A percentile compares a stretch with the other conserved stretches of the same genome.
Conservation (phyloP, 2,888 invertebrate genomes). For the Lasioglossum figueresi region DNA sequence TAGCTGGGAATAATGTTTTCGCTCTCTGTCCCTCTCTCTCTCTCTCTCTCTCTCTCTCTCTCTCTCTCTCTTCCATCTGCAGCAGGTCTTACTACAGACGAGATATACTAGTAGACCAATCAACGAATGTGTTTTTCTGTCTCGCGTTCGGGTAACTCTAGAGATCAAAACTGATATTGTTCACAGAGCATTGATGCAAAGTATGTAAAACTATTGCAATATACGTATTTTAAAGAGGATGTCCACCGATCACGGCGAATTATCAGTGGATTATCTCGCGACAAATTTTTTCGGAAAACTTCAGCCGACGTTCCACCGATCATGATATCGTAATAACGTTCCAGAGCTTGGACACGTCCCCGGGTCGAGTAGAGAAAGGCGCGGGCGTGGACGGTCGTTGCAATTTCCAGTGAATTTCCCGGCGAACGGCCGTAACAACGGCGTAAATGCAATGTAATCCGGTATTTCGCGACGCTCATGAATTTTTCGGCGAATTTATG, state of each 20-base stretch:
- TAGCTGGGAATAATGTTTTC: constrained; percentile 11
- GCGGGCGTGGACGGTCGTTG: constrained; percentile 1
- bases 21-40: no score
- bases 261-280: not conserved
- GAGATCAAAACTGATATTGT: not conserved
- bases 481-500: constrained; percentile 37
- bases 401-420: constrained; percentile 19
- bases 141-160: not conserved
- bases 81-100: not conserved
- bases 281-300: not conserved
- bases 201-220: no score
- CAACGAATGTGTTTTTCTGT: not conserved
- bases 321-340: constrained; percentile 10
- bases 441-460: constrained; percentile 18
- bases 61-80: not conserved
- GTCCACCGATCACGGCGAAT: not conserved
- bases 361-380: not conserved
- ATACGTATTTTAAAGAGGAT: no score
- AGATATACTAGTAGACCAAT: not conserved
- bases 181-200: not conserved
- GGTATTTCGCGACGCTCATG: constrained; percentile 19
- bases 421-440: not conserved
- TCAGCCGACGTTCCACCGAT: not conserved
- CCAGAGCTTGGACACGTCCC: not conserved
- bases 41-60: not conserved